These are phyloP conservation scores for Caenorhabditis zanzibari DNA, from an alignment of 2,888 invertebrate genomes.

Conservation along the genomic window DNA sequence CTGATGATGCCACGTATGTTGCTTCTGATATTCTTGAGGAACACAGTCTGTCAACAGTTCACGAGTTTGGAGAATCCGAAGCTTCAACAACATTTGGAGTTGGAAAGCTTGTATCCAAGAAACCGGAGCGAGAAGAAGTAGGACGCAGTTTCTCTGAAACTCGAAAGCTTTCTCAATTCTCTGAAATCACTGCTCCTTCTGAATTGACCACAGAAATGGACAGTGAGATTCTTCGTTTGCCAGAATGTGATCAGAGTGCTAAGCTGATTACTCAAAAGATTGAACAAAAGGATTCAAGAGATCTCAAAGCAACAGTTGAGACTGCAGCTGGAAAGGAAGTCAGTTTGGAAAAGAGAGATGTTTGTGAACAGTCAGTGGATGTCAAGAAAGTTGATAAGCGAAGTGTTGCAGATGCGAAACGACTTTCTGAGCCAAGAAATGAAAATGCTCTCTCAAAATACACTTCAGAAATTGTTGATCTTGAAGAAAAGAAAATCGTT, in stretches of 20 bases:
- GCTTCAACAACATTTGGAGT: slow-evolving; percentile 52
- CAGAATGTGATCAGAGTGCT: slow-evolving; percentile 67
- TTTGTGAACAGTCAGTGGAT: slow-evolving; percentile 53
- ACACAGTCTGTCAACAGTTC: slow-evolving; percentile 55
- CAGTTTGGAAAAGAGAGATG: slow-evolving; percentile 37
- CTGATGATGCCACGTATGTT: slow-evolving; percentile 64
- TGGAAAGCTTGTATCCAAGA: slow-evolving; percentile 55
- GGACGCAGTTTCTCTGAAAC: slow-evolving; percentile 60
- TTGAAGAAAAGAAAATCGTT: slow-evolving; percentile 60
- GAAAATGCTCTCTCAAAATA: slow-evolving; percentile 64
- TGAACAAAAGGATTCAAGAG: slow-evolving; percentile 46
- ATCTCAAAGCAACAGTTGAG: slow-evolving; percentile 55
- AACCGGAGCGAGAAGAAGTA: slow-evolving; percentile 63
- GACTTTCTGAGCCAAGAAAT: slow-evolving; percentile 57
- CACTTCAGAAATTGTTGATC: slow-evolving; percentile 61
- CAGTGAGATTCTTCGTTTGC: slow-evolving; percentile 64
- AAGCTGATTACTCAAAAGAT: slow-evolving; percentile 49
- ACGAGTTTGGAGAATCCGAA: slow-evolving; percentile 69
- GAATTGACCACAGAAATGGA: slow-evolving; percentile 65
- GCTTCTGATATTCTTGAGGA: slow-evolving; percentile 66
- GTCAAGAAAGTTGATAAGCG: slow-evolving; percentile 46
- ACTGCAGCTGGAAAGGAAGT: slow-evolving; percentile 36
- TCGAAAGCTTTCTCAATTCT: slow-evolving; percentile 46
- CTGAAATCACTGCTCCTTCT: slow-evolving; percentile 51
- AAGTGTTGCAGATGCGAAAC: slow-evolving; percentile 21